Evolutionary conservation across 2,113 vertebrate species (phyloP).

Genomic region (Melanotaenia duboulayi): DNA sequence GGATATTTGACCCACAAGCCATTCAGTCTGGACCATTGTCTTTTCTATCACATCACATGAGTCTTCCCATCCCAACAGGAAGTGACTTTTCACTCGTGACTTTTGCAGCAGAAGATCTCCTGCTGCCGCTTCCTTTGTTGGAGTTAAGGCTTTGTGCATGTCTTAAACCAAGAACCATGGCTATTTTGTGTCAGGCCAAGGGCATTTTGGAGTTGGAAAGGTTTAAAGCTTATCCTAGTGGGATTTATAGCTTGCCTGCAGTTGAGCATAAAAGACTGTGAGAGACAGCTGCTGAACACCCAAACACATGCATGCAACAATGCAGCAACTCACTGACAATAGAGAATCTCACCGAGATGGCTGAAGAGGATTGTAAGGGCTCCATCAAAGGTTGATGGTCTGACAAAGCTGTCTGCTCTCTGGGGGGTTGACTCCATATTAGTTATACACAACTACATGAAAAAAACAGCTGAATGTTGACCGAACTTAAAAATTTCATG

Average conservation of each 20-base stretch:
- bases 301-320: slow-evolving; percentile 9
- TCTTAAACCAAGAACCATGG: slow-evolving; percentile 24
- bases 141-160: slow-evolving; percentile 23
- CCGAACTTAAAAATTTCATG: neutral
- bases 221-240: slow-evolving; percentile 57
- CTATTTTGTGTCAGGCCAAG: slow-evolving; percentile 56
- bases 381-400: slow-evolving; percentile 10
- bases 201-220: slow-evolving; percentile 45
- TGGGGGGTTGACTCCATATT: neutral
- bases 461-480: neutral
- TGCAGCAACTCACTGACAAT: slow-evolving; percentile 19
- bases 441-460: slow-evolving; percentile 4
- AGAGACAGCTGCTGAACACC: slow-evolving; percentile 25
- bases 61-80: slow-evolving; percentile 37
- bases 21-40: slow-evolving; percentile 11
- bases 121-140: slow-evolving; percentile 16
- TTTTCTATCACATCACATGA: slow-evolving; percentile 2
- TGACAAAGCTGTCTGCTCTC: slow-evolving; percentile 5
- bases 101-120: slow-evolving; percentile 24
- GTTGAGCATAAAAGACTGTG: slow-evolving; percentile 29
- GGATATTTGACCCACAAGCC: slow-evolving; percentile 61
- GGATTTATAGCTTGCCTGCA: slow-evolving; percentile 46
- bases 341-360: slow-evolving; percentile 3
- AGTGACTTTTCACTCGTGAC: slow-evolving; percentile 46
- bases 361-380: neutral